Base-by-base conservation (phyloP, 2,888 invertebrate species). In the Nemoura dubitans region DNA sequence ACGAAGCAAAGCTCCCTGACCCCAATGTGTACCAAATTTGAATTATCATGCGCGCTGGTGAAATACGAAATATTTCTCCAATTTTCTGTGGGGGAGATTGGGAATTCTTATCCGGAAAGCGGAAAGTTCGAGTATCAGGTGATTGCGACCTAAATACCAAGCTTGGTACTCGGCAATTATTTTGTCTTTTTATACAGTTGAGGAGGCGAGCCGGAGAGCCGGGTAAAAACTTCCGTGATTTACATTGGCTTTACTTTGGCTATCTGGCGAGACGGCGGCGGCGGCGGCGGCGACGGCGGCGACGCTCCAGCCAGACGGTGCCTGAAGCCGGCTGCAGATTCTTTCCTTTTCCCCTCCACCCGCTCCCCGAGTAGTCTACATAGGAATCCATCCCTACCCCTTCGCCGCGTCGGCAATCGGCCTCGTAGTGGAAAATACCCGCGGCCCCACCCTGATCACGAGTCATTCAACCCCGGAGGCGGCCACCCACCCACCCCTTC, bases 401-500 rank as follows among this genome's bases (percentile, higher is more conserved):
- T 10, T 36, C 80, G 86, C 76, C 82, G 85, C 86, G 25, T 29
- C 82, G 21, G n/a, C 83, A 36, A 36, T 36, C 36, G 10, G 16
- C 21, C 14, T 59, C 10, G 84, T 76, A 80, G 86, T 87, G 87
- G 87, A 87, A 87, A 87, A 87, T 87, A 83, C 86, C 87, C 87
- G 87, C 84, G 36, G 26, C 25, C 84, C 59, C 59, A 59, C 59
- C 59, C 59, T 59, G 59, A 21, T 21, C 10, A 1, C 59, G 85
- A 87, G 88, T 88, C 88, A 88, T 88, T 88, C 88, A 88, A 87
- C 88, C 87, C 88, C 87, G 43, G 76, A 59, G 59, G 59, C 21
- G 3, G 10, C 59, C 59, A 59, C 59, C 59, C 59, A 59, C 16
- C 59, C 59, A 59, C 21, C 59, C 59, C 3, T 14, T 14, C 59